Evolutionary conservation across 2,797 vertebrate genomes (phyloP), one percentile per base, ranked within the genome.

Genomic region (Tympanoctomys barrerae): DNA sequence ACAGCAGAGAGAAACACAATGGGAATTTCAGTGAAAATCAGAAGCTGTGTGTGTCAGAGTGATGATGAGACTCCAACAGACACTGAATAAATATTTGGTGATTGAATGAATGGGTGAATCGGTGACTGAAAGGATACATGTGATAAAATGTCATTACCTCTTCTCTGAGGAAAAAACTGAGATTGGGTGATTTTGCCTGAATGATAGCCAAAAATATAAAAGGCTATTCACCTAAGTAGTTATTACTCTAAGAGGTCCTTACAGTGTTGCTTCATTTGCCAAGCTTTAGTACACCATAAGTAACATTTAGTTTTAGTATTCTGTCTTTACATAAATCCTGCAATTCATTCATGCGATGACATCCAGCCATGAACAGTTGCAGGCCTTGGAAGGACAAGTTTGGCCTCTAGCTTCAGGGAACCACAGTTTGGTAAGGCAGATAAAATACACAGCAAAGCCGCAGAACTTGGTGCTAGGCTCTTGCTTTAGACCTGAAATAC

Each of bases 181-280:
- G 94, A 94, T 88, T 80, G 94, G 85, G 82, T 54, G 19, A 95
- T 39, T 39, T 89, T 7, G 62, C 49, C 66, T 80, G 89, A 96
- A 97, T 93, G 39, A 71, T 42, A 66, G 89, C 84, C 91, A 79
- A 89, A 94, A 95, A 66, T 70, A 93, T 54, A 94, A 91, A 97
- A 96, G 94, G 59, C 54, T 71, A 93, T 93, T 90, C 85, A n/a
- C 26, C 1, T 39, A 91, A 91, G 81, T 91, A 91, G 93, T 71
- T 85, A 75, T 79, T 87, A 93, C 59, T 94, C 70, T 84, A 89
- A 91, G 91, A 96, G 82, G 85, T 28, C 52, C 19, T 88, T 28
- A 68, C 10, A 75, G 71, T 80, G 71, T 54, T 31, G 57, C 71
- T 94, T 85, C 87, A 77, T 49, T 42, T 54, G 24, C 66, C 82